Conservation (phyloP, 30 jellyfish, hydroid and myxozoan species). For the Hydractinia echinata region DNA sequence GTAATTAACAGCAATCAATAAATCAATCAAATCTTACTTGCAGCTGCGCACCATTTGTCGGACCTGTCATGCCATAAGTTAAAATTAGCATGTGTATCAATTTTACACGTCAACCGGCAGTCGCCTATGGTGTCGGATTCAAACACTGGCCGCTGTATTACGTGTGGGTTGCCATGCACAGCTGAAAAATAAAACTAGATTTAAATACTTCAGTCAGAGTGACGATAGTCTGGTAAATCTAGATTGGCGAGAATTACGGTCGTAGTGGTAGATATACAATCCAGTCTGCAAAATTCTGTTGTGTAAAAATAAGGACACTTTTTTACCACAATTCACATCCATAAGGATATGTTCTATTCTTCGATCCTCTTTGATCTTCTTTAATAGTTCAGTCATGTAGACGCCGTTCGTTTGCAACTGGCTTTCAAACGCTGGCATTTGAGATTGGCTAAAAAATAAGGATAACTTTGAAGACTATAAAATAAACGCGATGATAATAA, state of each 20-base stretch:
- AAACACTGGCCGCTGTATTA: conserved; percentile 70
- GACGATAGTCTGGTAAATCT: neutral
- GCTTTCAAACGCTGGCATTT: conserved; percentile 56
- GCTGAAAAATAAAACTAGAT: conserved; percentile 32
- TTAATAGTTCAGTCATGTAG: conserved; percentile 53
- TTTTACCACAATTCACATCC: conserved; percentile 83
- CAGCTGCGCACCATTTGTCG: conserved; percentile 27
- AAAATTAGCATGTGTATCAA: conserved; percentile 22
- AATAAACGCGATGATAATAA: neutral
- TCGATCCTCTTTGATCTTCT: conserved; percentile 44
- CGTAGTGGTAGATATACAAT: neutral
- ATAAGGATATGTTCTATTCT: conserved; percentile 66
- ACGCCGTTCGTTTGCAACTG: conserved; percentile 65
- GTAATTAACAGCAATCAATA: neutral
- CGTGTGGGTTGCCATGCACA: conserved; percentile 52
- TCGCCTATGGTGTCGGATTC: conserved; percentile 79
- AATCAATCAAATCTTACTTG: conserved; percentile 11
- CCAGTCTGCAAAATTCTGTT: neutral
- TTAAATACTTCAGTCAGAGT: neutral
- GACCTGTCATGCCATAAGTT: conserved; percentile 22
- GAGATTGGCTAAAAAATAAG: conserved; percentile 23
- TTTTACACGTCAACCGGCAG: conserved; percentile 66
- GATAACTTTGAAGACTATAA: neutral
- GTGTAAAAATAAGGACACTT: neutral
- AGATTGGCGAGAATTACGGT: neutral